These are phyloP conservation scores for Buphagus erythrorhynchus DNA, from an alignment of 2,797 vertebrate genomes.

Conservation along the genomic window DNA sequence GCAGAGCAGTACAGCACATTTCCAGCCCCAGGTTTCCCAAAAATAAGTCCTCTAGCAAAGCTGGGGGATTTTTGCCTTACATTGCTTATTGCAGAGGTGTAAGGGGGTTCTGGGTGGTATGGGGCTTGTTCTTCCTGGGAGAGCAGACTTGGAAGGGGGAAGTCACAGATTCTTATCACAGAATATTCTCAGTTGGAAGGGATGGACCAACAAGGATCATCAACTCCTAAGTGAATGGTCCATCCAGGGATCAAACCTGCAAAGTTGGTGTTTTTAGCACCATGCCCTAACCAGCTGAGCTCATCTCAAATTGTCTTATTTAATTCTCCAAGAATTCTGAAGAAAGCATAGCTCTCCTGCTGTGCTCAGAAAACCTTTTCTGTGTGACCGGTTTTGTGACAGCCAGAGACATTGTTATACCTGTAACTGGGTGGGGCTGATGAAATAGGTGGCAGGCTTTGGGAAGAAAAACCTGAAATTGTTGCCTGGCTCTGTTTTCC, in stretches of 20 bases:
- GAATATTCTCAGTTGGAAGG: background rate
- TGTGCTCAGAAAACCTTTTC: background rate
- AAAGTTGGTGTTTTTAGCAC: background rate
- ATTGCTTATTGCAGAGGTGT: background rate
- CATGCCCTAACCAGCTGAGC: background rate
- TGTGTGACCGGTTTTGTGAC: background rate
- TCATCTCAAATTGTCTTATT: background rate
- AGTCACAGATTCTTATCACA: background rate
- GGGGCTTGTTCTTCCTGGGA: background rate
- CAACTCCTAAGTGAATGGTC: background rate
- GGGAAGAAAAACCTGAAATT: background rate
- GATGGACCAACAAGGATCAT: background rate
- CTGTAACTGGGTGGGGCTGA: background rate
- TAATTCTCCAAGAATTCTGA: background rate
- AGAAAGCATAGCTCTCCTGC: background rate
- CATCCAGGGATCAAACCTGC: background rate
- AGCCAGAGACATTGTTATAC: background rate
- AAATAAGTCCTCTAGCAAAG: background rate
- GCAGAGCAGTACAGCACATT: background rate
- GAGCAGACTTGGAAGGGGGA: background rate
- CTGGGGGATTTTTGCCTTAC: background rate
- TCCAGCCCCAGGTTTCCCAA: background rate
- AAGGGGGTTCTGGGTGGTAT: background rate
- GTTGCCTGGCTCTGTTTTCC: slow-evolving; percentile 29
- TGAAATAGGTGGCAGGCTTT: background rate